Percentiles rank a stretch among this genome's conserved stretches.
Evolutionary conservation across 2,888 invertebrate species (phyloP).

Genomic region (Pyrocoelia pectoralis): DNA sequence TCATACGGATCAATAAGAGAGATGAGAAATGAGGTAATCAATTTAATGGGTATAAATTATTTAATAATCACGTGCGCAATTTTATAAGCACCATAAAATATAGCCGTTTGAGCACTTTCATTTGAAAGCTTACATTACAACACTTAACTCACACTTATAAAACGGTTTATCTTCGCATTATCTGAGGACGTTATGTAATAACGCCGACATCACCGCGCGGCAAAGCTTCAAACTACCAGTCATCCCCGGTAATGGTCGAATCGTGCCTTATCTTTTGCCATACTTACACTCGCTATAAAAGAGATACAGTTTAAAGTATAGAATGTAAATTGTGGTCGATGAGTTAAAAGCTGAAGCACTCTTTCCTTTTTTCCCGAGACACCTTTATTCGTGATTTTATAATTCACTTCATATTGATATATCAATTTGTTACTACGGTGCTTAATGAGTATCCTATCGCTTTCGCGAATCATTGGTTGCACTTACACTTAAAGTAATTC

Average conservation of each 20-base stretch:
- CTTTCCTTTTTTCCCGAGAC: slow-evolving; percentile 26
- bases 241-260: slow-evolving; percentile 54
- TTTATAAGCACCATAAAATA: slow-evolving; percentile 28
- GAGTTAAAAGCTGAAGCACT: slow-evolving; percentile 34
- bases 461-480: neutral
- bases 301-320: slow-evolving; percentile 54
- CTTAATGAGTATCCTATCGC: too few relatives aligned
- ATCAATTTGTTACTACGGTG: too few relatives aligned
- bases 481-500: too few relatives aligned
- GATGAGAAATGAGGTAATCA: too few relatives aligned
- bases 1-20: too few relatives aligned
- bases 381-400: slow-evolving; percentile 34
- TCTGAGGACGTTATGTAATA: slow-evolving; percentile 46
- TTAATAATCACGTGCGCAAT: slow-evolving; percentile 22
- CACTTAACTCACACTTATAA: slow-evolving; percentile 37
- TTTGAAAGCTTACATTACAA: slow-evolving; percentile 35
- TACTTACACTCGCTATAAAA: slow-evolving; percentile 51
- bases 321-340: slow-evolving; percentile 47
- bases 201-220: slow-evolving; percentile 45
- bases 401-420: slow-evolving; percentile 15
- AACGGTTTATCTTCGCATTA: slow-evolving; percentile 45
- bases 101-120: slow-evolving; percentile 28
- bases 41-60: too few relatives aligned
- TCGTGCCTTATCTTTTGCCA: slow-evolving; percentile 56
- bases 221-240: slow-evolving; percentile 49